Conservation (phyloP, 2,888 invertebrate genomes). For the Spilarctia lutea region DNA sequence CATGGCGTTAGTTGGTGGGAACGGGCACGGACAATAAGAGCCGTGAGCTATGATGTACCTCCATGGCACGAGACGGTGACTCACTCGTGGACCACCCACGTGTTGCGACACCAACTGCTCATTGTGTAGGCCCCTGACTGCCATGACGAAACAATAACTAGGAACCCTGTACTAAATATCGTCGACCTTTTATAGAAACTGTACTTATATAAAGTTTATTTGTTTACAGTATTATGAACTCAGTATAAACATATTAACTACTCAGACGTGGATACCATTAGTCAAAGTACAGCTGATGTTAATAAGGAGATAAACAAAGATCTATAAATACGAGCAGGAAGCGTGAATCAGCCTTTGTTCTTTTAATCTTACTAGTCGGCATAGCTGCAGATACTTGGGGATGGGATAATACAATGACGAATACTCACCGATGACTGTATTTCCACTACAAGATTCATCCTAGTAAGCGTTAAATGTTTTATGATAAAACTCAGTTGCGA, state of each 20-base stretch:
- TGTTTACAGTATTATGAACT: conserved; percentile 10
- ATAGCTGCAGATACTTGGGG: conserved; percentile 13
- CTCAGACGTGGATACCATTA: conserved; percentile 4
- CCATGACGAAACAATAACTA: conserved; percentile 32
- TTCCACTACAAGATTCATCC: conserved; percentile 2
- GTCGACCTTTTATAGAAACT: background rate
- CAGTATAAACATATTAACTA: conserved; percentile 9
- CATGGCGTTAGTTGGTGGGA: conserved; percentile 59
- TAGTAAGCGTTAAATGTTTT: background rate
- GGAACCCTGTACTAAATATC: conserved; percentile 10
- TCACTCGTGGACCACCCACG: conserved; percentile 61
- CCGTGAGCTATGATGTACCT: conserved; percentile 51
- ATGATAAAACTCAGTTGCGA: background rate
- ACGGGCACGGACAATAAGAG: conserved; percentile 67
- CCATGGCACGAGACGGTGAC: conserved; percentile 30
- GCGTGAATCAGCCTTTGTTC: conserved; percentile 38
- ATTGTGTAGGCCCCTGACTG: conserved; percentile 15
- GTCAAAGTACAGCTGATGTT: conserved; percentile 10
- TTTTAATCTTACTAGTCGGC: conserved; percentile 16
- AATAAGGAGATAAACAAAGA: conserved; percentile 34
- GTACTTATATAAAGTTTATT: background rate
- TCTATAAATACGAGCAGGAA: conserved; percentile 29
- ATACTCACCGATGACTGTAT: background rate
- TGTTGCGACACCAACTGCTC: conserved; percentile 36
- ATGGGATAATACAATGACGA: conserved; percentile 9